phyloP scores from a whole-genome alignment of 2,797 vertebrate genomes.

The Perodicticus potto region DNA sequence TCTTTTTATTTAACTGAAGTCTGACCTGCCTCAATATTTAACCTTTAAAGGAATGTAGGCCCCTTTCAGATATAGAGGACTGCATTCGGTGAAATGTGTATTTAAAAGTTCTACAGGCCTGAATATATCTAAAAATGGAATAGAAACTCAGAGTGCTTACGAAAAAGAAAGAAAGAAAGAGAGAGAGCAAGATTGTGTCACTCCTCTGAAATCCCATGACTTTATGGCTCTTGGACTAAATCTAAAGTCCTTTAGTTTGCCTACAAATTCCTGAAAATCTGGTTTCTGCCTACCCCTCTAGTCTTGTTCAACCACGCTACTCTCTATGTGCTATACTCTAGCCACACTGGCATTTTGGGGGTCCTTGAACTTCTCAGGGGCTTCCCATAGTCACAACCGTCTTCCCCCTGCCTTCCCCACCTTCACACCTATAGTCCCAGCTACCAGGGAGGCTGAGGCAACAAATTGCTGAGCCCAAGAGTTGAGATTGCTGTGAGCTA shows the following conservation, averaged over 20 bases:
- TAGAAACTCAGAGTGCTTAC: not conserved
- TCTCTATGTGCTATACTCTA: not conserved
- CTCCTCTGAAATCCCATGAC: not conserved
- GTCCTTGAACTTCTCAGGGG: not conserved
- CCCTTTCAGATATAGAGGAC: not conserved
- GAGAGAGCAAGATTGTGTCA: not conserved
- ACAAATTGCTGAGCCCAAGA: no score
- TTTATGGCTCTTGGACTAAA: not conserved
- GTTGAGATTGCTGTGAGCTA: no score
- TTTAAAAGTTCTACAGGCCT: not conserved
- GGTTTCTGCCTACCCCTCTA: not conserved
- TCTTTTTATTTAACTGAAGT: constrained; percentile 58
- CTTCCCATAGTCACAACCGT: not conserved
- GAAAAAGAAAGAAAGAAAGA: not conserved
- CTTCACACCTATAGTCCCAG: no score
- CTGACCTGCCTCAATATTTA: constrained; percentile 40
- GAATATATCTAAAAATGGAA: not conserved
- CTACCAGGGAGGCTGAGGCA: no score
- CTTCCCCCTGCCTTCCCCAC: not conserved
- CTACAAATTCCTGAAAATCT: not conserved
- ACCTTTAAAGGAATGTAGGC: constrained; percentile 42
- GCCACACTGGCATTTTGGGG: not conserved
- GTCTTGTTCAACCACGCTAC: not conserved
- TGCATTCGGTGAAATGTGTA: not conserved
- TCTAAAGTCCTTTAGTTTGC: not conserved